Evolutionary conservation across 2,888 invertebrate genomes (phyloP).

Genomic region (Eristalis pertinax): DNA sequence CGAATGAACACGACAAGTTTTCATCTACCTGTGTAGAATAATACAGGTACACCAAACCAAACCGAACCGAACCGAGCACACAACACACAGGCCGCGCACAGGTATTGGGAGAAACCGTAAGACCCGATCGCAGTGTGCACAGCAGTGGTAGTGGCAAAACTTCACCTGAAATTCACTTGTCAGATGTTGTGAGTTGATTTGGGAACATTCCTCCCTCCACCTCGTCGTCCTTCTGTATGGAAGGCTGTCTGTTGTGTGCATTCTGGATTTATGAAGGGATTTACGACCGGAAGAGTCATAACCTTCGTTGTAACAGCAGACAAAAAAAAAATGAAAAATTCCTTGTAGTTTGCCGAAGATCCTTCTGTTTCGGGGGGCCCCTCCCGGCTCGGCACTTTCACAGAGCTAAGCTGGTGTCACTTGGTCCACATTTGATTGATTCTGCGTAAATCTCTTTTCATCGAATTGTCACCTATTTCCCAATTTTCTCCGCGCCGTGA

Average conservation of each 20-base stretch:
- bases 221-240: neutral
- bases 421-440: too few relatives aligned
- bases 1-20: conserved; percentile 60
- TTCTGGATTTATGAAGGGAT: neutral
- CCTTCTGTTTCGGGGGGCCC: too few relatives aligned
- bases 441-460: neutral
- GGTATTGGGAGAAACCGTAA: conserved; percentile 67
- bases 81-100: too few relatives aligned
- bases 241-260: neutral
- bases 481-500: neutral
- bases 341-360: neutral
- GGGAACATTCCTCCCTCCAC: too few relatives aligned
- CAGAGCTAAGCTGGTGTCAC: too few relatives aligned
- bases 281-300: conserved; percentile 18
- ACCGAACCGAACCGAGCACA: neutral
- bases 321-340: neutral
- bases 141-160: conserved; percentile 49
- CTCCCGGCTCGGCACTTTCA: too few relatives aligned
- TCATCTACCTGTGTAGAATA: conserved; percentile 60
- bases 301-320: neutral
- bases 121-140: conserved; percentile 15
- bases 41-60: conserved; percentile 50
- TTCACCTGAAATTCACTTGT: conserved; percentile 59
- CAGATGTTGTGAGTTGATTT: conserved; percentile 34
- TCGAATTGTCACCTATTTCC: neutral